Evolutionary conservation across 2,797 vertebrate genomes (phyloP), one percentile per base, ranked within the genome.

Genomic region (Selene dorsalis): DNA sequence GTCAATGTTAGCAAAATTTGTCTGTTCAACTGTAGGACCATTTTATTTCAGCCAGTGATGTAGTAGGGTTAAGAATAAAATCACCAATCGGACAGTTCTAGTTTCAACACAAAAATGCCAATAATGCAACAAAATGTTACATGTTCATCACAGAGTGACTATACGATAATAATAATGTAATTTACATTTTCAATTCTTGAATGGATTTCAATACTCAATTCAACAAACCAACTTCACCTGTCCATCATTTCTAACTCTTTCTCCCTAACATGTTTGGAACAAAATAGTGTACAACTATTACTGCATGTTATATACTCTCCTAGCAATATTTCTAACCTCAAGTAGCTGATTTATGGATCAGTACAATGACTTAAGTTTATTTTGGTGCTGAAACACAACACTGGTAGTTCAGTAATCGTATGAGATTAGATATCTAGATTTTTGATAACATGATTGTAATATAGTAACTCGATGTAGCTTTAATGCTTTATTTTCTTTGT

Each of bases 341-440:
- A 24, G 16, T 58, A 17, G 22, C 4, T 2, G 0, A 35, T 17
- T 45, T 41, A 4, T 73, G 35, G n/a, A 32, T 73, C 38, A 32
- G 20, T 61, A 32, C 13, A 35, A 43, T 22, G 18, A 17, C 45
- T 55, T 22, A 13, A 5, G 59, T 61, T 70, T 62, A 78, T 76
- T 75, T 60, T 80, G 45, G 57, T 59, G 28, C 12, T 66, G 56
- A 59, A 80, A 78, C 38, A 72, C 5, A 68, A 67, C 20, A 53
- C 56, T 59, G 18, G 11, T 22, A 47, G 32, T 61, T 53, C 12
- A 24, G 48, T 14, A 38, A 43, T 17, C 28, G 2, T 56, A 35
- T 14, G 4, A 59, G 3, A 24, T 38, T 2, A 41, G 39, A 32
- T 63, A 32, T 53, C 4, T 1, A 20, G 4, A 56, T 47, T 48